Evolutionary conservation across 2,113 vertebrate species (phyloP).

Genomic region (Maylandia zebra): DNA sequence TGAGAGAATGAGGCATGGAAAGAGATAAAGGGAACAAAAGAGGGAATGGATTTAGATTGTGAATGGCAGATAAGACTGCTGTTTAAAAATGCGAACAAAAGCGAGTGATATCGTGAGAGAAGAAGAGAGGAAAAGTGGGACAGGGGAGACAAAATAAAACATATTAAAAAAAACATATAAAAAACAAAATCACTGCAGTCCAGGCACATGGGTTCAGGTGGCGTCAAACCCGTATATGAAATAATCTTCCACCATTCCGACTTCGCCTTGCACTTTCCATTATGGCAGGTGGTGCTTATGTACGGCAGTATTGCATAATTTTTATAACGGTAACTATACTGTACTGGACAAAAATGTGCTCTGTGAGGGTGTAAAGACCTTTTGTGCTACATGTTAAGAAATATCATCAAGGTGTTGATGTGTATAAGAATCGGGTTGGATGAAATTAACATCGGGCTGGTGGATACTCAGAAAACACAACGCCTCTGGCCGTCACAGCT

Average conservation of each 20-base stretch:
- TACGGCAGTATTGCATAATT: not conserved
- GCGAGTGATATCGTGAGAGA: fast-evolving
- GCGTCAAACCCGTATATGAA: not conserved
- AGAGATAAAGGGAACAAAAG: not conserved
- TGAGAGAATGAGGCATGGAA: not conserved
- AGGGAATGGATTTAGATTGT: not conserved
- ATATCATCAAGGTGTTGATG: not conserved
- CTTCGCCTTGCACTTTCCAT: not conserved
- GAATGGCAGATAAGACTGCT: not conserved
- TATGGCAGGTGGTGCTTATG: not conserved
- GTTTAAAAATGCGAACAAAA: not conserved
- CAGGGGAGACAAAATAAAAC: not conserved
- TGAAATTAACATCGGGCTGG: not conserved
- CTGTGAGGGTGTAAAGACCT: not conserved
- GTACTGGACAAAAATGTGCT: not conserved
- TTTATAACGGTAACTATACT: not conserved
- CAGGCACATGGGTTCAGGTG: not conserved
- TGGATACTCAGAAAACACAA: not conserved
- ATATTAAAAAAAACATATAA: not conserved
- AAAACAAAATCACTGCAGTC: not conserved
- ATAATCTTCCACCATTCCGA: not conserved
- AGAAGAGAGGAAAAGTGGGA: not conserved
- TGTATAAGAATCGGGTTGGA: not conserved
- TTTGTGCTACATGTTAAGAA: not conserved
- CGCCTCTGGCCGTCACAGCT: not conserved